Evolutionary conservation across 2,888 invertebrate species (phyloP).

Genomic region (Encarsia formosa): DNA sequence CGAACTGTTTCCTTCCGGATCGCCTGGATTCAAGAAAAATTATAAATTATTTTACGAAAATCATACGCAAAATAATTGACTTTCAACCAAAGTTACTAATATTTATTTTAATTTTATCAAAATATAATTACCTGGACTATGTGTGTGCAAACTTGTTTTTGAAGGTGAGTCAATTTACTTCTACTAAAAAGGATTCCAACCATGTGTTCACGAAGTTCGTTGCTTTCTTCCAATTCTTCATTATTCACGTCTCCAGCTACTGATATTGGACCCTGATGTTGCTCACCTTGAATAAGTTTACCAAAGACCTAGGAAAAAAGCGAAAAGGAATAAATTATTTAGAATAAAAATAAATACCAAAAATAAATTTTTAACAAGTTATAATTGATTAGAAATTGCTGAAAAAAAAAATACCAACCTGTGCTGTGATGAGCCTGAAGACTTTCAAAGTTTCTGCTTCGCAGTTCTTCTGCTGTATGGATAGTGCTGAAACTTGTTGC

Average conservation of each 20-base stretch:
- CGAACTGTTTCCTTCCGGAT: conserved; percentile 84
- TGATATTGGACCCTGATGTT: conserved; percentile 37
- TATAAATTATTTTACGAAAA: not conserved
- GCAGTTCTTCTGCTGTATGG: conserved; percentile 80
- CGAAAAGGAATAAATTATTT: too few species aligned
- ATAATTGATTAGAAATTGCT: not conserved
- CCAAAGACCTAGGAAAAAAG: conserved; percentile 96
- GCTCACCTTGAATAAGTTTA: conserved; percentile 73
- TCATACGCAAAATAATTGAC: too few species aligned
- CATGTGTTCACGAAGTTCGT: conserved; percentile 89
- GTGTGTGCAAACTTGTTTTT: conserved; percentile 82
- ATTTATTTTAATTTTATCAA: not conserved
- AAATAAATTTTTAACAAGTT: not conserved
- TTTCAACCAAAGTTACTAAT: not conserved
- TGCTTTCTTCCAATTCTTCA: conserved; percentile 53
- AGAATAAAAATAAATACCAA: not conserved
- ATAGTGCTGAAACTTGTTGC: conserved; percentile 54
- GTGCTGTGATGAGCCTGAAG: conserved; percentile 85
- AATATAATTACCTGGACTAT: conserved; percentile 61
- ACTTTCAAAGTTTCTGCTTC: conserved; percentile 90
- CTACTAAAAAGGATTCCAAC: conserved; percentile 93
- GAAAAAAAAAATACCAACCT: conserved; percentile 54
- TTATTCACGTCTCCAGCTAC: conserved; percentile 36
- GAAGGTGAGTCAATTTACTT: conserved; percentile 87
- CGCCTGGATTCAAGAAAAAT: conserved; percentile 59